Conservation (phyloP, 2,113 vertebrate genomes). For the Probosciger aterrimus region DNA sequence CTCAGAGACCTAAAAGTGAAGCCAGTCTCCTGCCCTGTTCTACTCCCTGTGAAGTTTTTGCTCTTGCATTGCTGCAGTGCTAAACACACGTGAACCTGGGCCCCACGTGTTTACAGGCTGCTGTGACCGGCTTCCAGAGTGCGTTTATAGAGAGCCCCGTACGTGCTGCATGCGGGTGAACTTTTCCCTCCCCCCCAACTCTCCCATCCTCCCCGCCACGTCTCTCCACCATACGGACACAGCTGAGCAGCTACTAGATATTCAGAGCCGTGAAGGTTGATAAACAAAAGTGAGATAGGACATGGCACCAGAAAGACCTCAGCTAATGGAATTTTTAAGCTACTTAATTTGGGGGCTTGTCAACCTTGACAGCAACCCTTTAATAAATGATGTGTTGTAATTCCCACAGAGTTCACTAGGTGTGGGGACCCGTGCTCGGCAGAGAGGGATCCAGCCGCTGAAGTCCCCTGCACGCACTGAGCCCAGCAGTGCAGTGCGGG, state of each 20-base stretch:
- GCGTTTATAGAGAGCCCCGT: not conserved
- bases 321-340: constrained; percentile 69
- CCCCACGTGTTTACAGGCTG: not conserved
- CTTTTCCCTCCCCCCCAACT: not conserved
- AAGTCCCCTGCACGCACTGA: not conserved
- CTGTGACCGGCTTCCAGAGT: not conserved
- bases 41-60: not conserved
- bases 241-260: constrained; percentile 61
- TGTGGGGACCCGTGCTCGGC: not conserved
- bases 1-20: not conserved
- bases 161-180: not conserved
- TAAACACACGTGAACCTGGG: rapidly evolving
- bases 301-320: constrained; percentile 66
- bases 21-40: not conserved
- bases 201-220: not conserved
- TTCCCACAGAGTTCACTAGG: not conserved
- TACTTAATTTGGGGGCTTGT: constrained; percentile 62
- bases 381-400: constrained; percentile 52
- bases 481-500: not conserved
- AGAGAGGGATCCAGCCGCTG: not conserved
- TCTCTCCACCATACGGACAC: not conserved
- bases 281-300: constrained; percentile 67
- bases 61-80: not conserved
- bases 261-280: constrained; percentile 67
- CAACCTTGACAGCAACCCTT: constrained; percentile 42